phyloP scores from a whole-genome alignment of 2,113 vertebrate genomes.

The Gallinago undulata region DNA sequence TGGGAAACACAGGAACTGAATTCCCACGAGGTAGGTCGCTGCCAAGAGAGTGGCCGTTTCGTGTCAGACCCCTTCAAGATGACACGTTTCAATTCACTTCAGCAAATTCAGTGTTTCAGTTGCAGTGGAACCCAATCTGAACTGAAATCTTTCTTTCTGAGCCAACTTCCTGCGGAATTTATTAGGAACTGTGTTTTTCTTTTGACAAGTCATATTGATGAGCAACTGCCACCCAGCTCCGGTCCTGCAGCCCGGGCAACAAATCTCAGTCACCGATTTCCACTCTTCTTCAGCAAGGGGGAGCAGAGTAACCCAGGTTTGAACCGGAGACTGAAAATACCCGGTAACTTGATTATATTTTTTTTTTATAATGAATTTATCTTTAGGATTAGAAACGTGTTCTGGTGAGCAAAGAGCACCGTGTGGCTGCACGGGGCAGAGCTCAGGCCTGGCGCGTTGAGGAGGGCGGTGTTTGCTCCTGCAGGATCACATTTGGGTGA shows the following conservation, averaged over 20 bases:
- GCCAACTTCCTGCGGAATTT: neutral
- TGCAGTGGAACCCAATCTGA: neutral
- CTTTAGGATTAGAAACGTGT: neutral
- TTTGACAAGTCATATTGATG: neutral
- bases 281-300: neutral
- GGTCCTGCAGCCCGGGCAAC: neutral
- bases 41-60: neutral
- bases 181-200: neutral
- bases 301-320: neutral
- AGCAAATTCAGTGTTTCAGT: neutral
- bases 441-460: neutral
- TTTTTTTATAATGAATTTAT: neutral
- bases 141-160: neutral
- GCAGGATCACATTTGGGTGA: neutral
- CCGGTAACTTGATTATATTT: neutral
- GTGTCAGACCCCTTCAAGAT: neutral
- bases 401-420: neutral
- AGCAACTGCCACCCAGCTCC: neutral
- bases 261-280: neutral
- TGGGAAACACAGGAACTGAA: neutral
- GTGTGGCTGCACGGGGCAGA: neutral
- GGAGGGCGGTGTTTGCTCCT: neutral
- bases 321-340: neutral
- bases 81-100: neutral
- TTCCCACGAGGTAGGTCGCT: neutral